These are phyloP conservation scores for Heterocephalus glaber DNA, from an alignment of 2,113 vertebrate genomes.

Conservation along the genomic window DNA sequence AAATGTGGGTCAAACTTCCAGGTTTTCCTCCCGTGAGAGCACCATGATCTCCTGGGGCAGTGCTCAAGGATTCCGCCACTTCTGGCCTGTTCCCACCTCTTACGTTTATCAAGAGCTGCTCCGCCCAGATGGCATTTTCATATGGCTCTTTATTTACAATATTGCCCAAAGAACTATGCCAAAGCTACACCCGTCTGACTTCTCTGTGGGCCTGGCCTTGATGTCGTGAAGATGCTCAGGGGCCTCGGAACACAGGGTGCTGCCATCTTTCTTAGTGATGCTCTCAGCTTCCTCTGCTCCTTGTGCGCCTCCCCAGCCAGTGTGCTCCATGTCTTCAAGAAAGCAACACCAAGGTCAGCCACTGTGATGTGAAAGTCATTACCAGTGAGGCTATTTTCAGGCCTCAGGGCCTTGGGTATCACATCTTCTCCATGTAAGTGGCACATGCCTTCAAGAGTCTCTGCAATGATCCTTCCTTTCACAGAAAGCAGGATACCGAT, in stretches of 20 bases:
- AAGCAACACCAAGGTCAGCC: constrained; percentile 94
- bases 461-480: constrained; percentile 92
- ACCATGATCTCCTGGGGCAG: constrained; percentile 90
- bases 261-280: constrained; percentile 47
- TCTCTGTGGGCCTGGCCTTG: constrained; percentile 89
- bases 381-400: constrained; percentile 96
- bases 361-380: constrained; percentile 96
- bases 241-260: constrained; percentile 94
- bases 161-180: constrained; percentile 95
- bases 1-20: constrained; percentile 89
- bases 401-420: constrained; percentile 96
- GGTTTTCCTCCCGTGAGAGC: constrained; percentile 87
- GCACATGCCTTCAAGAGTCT: constrained; percentile 94
- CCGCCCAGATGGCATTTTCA: constrained; percentile 89
- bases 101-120: constrained; percentile 89
- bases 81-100: constrained; percentile 88
- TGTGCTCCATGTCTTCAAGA: constrained; percentile 92
- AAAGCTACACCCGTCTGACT: constrained; percentile 97
- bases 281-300: constrained; percentile 78
- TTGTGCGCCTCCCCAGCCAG: constrained; percentile 91
- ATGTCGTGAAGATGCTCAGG: constrained; percentile 91
- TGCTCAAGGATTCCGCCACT: constrained; percentile 77
- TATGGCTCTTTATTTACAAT: constrained; percentile 91
- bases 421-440: constrained; percentile 90
- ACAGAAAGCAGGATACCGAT: constrained; percentile 89